Evolutionary conservation across 1,140 invertebrate species (phyloP).

Genomic region (Drosophila athabasca): DNA sequence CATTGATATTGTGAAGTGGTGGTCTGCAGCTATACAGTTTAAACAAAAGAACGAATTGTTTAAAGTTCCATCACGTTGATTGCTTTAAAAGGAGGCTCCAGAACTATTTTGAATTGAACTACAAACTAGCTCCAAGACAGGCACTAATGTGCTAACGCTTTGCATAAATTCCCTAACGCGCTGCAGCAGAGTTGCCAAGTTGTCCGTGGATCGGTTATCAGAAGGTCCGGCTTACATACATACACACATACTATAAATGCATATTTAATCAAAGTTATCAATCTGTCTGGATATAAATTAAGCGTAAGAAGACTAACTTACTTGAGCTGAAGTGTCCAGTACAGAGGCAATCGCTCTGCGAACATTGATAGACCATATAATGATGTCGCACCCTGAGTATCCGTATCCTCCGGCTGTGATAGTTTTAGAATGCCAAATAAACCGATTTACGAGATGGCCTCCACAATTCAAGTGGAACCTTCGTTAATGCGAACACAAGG

Average conservation of each 20-base stretch:
- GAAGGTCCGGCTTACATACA: too few species aligned
- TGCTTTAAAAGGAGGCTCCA: neutral
- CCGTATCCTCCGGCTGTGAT: neutral
- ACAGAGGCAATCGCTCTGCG: too few species aligned
- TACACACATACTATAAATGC: too few species aligned
- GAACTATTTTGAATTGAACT: conserved; percentile 1
- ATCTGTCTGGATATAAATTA: too few species aligned
- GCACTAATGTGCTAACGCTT: conserved; percentile 29
- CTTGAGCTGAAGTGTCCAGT: too few species aligned
- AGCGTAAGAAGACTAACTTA: too few species aligned
- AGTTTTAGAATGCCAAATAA: conserved; percentile 14
- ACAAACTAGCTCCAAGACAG: neutral
- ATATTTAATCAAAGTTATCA: too few species aligned
- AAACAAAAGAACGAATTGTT: conserved; percentile 3
- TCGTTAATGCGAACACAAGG: conserved; percentile 35
- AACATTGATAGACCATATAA: too few species aligned
- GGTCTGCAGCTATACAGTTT: conserved; percentile 30
- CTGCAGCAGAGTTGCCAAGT: neutral
- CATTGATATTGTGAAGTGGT: neutral
- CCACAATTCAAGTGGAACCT: conserved; percentile 30
- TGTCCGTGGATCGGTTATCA: too few species aligned
- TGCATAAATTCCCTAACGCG: conserved; percentile 3
- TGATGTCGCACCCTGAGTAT: neutral
- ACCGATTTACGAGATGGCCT: conserved; percentile 25
- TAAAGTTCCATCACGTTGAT: conserved; percentile 11